Base-by-base conservation (phyloP, 2,888 invertebrate species). In the Ormyrus pomaceus region DNA sequence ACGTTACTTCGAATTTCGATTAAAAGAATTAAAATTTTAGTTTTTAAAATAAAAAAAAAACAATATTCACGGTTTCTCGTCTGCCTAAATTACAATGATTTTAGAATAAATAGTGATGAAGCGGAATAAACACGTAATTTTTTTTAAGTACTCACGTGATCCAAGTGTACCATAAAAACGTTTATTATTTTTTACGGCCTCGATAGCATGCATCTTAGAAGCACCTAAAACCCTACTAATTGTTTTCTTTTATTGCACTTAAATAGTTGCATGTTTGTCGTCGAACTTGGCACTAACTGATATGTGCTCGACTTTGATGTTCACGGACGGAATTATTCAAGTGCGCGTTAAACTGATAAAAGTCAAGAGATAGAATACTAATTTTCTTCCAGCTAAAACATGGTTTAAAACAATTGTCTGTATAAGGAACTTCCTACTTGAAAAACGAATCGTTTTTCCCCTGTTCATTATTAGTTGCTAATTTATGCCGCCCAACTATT, bases 71-170 rank as follows among this genome's bases (percentile, higher is more conserved):
- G 34, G 2, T 34, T 34, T 34, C 34, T 34, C 34, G 34, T 1
- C 34, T 34, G 34, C 34, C 34, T 1, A 34, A 34, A 34, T 34
- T 34, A 34, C 34, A 34, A 34, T 34, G 34, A 34, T 34, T 19
- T 19, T 19, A 34, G 4, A 34, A 34, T 0, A 4, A 34, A 34
- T 34, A 4, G 4, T 34, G 34, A 34, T 34, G 4, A 34, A 34
- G 3, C 34, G 34, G 34, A 34, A 34, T 34, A 34, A 34, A 34
- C 34, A 4, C 4, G 34, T 34, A 34, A 34, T 34, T 34, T 34
- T 34, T 34, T 34, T 45, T 45, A 58, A 11, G 0, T 59, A 69
- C 85, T 83, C 62, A 85, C 84, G 59, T 0, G 84, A 84, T 72
- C 71, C 81, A 6, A 85, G 46, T 5, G 83, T 83, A 9, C 77